phyloP scores from a whole-genome alignment of 64 coral and sea anemone species.

The Pocillopora damicornis region DNA sequence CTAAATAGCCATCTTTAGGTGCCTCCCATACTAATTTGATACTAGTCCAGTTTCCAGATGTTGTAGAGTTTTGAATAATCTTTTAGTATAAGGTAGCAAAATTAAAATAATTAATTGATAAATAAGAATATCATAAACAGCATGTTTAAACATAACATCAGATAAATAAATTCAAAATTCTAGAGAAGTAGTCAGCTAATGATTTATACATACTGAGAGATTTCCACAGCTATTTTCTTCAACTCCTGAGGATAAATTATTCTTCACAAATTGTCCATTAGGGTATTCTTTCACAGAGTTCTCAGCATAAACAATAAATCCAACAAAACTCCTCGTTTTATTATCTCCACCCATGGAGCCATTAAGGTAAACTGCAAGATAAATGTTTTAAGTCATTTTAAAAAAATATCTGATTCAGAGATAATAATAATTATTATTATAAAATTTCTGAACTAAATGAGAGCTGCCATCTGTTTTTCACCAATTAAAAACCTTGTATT shows the following conservation, averaged over 20 bases:
- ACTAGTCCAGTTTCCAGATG: conserved; percentile 18
- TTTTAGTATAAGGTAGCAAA: background rate
- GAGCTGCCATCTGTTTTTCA: no score
- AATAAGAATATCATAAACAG: no score
- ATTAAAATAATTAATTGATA: no score
- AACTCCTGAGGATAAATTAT: conserved; percentile 4
- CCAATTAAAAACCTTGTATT: no score
- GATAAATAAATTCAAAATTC: no score
- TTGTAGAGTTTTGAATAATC: conserved; percentile 23
- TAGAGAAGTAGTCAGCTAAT: no score
- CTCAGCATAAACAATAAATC: conserved; percentile 38
- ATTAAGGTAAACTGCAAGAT: conserved; percentile 12
- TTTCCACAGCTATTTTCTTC: background rate
- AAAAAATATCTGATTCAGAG: no score
- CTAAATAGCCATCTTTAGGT: background rate
- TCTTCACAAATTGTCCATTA: background rate
- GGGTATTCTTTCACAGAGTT: conserved; percentile 12
- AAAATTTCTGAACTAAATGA: no score
- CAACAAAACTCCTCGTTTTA: background rate
- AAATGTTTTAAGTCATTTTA: background rate
- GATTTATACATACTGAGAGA: background rate
- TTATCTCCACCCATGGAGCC: background rate
- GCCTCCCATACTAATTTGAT: background rate
- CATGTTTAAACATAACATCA: no score
- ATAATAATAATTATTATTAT: no score